Conservation (phyloP, 1,140 invertebrate genomes). For the Leptinotarsa undecemlineata region DNA sequence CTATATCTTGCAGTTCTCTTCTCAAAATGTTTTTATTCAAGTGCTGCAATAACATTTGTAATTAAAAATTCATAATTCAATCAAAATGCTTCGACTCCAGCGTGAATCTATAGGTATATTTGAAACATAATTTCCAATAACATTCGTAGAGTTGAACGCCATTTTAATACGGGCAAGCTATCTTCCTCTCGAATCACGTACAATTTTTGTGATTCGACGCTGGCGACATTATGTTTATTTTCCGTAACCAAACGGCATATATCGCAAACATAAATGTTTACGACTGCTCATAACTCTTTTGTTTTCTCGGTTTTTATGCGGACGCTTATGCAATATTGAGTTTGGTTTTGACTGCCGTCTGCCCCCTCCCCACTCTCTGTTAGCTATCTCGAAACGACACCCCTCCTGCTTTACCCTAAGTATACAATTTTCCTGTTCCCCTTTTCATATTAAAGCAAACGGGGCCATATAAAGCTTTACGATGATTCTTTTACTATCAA, state of each 20-base stretch:
- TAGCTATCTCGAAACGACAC: slow-evolving; percentile 17
- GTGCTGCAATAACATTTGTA: too few species aligned
- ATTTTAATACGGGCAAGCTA: too few species aligned
- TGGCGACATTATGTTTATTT: not conserved
- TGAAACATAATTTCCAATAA: too few species aligned
- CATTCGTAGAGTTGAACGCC: too few species aligned
- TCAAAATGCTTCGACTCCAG: too few species aligned
- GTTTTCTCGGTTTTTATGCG: not conserved
- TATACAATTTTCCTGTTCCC: slow-evolving; percentile 20
- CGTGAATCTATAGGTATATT: too few species aligned
- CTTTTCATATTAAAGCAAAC: slow-evolving; percentile 35
- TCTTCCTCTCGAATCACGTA: too few species aligned
- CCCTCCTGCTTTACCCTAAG: slow-evolving; percentile 11
- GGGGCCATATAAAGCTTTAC: slow-evolving; percentile 31
- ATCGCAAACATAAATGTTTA: not conserved
- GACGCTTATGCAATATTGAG: slow-evolving; percentile 2
- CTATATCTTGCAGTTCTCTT: too few species aligned
- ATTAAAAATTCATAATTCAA: too few species aligned
- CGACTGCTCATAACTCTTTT: not conserved
- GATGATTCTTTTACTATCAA: slow-evolving; percentile 35
- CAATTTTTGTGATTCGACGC: not conserved
- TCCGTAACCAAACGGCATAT: not conserved
- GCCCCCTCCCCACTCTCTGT: not conserved
- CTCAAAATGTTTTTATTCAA: too few species aligned
- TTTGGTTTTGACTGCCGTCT: slow-evolving; percentile 21